Evolutionary conservation across 2,888 invertebrate genomes (phyloP), one percentile per base, ranked within the genome.

Genomic region (Sinotaia quadrata): DNA sequence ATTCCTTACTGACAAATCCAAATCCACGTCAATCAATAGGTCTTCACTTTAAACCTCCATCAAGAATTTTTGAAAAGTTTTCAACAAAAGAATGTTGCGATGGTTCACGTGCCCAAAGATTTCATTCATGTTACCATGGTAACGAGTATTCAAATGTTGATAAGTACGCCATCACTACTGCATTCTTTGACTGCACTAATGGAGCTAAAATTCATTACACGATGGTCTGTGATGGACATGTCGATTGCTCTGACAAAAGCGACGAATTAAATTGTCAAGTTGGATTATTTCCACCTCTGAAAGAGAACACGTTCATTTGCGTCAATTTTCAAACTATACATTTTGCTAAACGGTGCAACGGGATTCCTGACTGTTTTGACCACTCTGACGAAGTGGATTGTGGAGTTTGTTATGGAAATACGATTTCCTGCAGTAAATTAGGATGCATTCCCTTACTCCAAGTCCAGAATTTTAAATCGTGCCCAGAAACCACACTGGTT

Each of bases 191-290:
- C 33, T 60, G 60, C 12, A 33, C 34, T 7, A 29, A 29, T 18
- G 52, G 52, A 29, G 37, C 24, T n/a, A n/a, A 49, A 8, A 21
- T 63, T 24, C 63, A 63, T 41, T 63, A 37, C 34, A 36, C 63
- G 24, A 4, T 37, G 15, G 12, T 63, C 7, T 63, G 63, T 41
- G 63, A 63, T 18, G 63, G 63, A 27, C 36, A 63, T 12, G n/a
- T 34, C 15, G 63, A 63, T 41, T 63, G 63, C 49, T 18, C 54
- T 36, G 63, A 63, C 41, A 27, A 31, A 27, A 63, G 63, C 29
- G 63, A 63, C 21, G 63, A 63, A 21, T 29, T 21, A 2, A 21
- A 24, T 8, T 63, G 63, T n/a, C 24, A 24, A 1, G 18, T 18
- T 10, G 27, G 37, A 18, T 21, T 34, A 41, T 52, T 54, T 29